Evolutionary conservation across 2,888 invertebrate species (phyloP), one percentile per base, ranked within the genome.

Genomic region (Cerceris ruficornis): DNA sequence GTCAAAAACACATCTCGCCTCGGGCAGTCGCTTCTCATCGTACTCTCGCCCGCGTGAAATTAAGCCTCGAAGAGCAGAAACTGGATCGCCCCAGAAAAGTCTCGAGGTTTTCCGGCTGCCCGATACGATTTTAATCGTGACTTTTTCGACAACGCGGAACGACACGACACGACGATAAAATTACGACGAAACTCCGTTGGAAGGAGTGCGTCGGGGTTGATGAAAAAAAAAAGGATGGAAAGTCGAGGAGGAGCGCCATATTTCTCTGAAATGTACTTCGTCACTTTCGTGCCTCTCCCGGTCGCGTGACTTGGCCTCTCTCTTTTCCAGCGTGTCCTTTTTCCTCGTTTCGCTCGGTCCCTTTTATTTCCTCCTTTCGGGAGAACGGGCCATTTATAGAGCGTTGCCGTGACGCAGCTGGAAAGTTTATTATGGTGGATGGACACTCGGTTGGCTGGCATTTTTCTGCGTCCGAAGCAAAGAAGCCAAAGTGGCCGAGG

Each of bases 331-430:
- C 68, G 49, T 54, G 67, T 67, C 65, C 52, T 52, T 70, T 67
- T 46, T 46, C 13, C 43, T 62, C 58, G 11, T 42, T 58, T 49
- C 39, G 8, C 43, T 42, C 55, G 54, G 13, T 54, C 41, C 49
- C 17, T 39, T 58, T 64, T 69, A 72, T 70, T 70, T 73, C 54
- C 46, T 55, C 58, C 58, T 15, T 43, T 80, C 75, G 74, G 81
- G 82, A 68, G 75, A 79, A 77, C 72, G 76, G 80, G 81, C 84
- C 87, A 82, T 86, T 86, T 84, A 83, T 82, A 67, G 73, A 75
- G 42, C 84, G 66, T 62, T 69, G 68, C 59, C 60, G 54, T 17
- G 69, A 75, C 62, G 77, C 66, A 61, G 68, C 69, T 60, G 61
- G 52, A 69, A 77, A 72, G 72, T 81, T 68, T 83, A 83, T 83